Evolutionary conservation across 2,888 invertebrate genomes (phyloP), one percentile per base, ranked within the genome.

Genomic region (Coenonympha glycerion): DNA sequence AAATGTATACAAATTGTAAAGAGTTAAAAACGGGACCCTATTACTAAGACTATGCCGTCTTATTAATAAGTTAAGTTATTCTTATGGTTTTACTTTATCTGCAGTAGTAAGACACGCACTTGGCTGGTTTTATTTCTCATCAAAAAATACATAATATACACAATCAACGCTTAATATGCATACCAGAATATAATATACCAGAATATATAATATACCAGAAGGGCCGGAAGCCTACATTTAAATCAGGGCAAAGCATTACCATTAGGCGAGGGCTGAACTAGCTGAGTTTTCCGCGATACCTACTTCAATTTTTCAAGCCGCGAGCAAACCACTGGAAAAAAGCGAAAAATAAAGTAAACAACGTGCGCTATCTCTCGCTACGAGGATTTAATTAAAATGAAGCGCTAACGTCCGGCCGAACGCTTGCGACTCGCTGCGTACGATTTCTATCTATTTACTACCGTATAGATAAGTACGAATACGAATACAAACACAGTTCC

Each of bases 351-450:
- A 59, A 53, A 57, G 55, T 62, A 56, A 50, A 58, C 57, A 51
- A 49, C 54, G 62, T 58, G 58, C 58, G 62, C 64, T 65, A 67
- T 70, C 68, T 70, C 65, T 53, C 63, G 58, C 64, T 63, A 70
- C 66, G 68, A 71, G 73, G 64, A 74, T 77, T 79, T 79, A 76
- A 79, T 80, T 79, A 77, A 81, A 80, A 72, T 63, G 65, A 68
- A 68, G 65, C 65, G 64, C 67, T 73, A 63, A 67, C 65, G 65
- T 61, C 63, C 62, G 68, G 64, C 45, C 53, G 50, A 46, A 52
- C 54, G 46, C 48, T 50, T 18, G 48, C 44, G 49, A 47, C 44
- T 47, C 37, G 47, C 40, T 47, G 49, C 46, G 47, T 46, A 37
- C 40, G 44, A 55, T 39, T 16, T 11, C 3, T 24, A 15, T 15